Evolutionary conservation across 2,888 invertebrate genomes (phyloP).

Genomic region (Papilio protenor): DNA sequence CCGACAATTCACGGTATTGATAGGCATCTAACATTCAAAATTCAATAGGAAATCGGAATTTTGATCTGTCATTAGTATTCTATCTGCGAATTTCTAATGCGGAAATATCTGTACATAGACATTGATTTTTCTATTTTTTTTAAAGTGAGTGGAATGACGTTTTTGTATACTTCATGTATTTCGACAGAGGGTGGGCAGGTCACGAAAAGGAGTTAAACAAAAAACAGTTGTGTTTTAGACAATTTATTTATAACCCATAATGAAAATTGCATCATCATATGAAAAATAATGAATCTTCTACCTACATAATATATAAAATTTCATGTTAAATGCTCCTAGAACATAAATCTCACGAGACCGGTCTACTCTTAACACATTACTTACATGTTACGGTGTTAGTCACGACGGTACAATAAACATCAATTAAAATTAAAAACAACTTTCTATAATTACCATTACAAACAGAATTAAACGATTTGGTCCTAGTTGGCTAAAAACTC

Average conservation of each 20-base stretch:
- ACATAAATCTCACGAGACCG: constrained; percentile 77
- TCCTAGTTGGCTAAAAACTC: constrained; percentile 69
- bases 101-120: not conserved
- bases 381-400: constrained; percentile 71
- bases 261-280: constrained; percentile 79
- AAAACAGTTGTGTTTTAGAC: constrained; percentile 64
- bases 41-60: too few species aligned
- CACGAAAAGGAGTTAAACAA: constrained; percentile 47
- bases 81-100: not conserved
- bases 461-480: constrained; percentile 76
- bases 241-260: constrained; percentile 81
- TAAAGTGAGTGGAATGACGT: not conserved
- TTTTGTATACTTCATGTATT: not conserved
- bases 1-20: too few species aligned
- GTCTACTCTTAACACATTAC: constrained; percentile 68
- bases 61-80: too few species aligned
- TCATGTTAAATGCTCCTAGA: constrained; percentile 82
- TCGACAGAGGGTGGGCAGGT: not conserved
- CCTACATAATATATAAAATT: constrained; percentile 74
- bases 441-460: constrained; percentile 65
- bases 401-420: constrained; percentile 73
- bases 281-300: constrained; percentile 82
- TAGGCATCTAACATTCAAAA: too few species aligned
- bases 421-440: constrained; percentile 79
- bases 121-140: not conserved